Evolutionary conservation across 2,113 vertebrate species (phyloP).

Genomic region (Australoheros scitulus): DNA sequence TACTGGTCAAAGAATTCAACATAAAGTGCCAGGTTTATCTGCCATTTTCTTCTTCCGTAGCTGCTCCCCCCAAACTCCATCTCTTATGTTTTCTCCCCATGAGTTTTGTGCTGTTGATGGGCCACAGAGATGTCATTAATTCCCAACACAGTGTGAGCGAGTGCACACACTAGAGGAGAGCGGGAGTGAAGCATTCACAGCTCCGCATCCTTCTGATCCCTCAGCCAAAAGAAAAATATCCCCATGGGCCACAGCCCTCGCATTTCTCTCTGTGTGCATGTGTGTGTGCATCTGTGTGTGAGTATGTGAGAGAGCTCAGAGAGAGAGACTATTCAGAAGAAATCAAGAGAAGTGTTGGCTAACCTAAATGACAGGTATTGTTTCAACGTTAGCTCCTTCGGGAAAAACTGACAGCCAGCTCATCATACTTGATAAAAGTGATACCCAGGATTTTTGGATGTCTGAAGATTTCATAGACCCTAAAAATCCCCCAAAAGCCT

Average conservation of each 20-base stretch:
- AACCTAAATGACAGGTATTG: constrained; percentile 58
- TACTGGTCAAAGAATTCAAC: constrained; percentile 37
- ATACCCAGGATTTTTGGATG: constrained; percentile 42
- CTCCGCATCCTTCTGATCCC: constrained; percentile 66
- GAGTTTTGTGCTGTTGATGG: constrained; percentile 63
- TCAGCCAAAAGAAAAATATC: constrained; percentile 71
- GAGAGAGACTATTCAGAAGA: background rate
- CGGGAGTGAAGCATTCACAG: constrained; percentile 61
- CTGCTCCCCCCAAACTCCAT: constrained; percentile 9
- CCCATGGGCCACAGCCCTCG: constrained; percentile 51
- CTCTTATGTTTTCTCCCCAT: constrained; percentile 53
- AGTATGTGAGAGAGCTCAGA: background rate
- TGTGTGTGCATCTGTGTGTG: constrained; percentile 4
- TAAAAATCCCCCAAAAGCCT: constrained; percentile 34
- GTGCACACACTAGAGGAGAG: constrained; percentile 58
- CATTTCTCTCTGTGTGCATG: constrained; percentile 26
- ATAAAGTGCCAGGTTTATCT: constrained; percentile 50
- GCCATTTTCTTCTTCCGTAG: constrained; percentile 36
- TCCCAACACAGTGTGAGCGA: constrained; percentile 63
- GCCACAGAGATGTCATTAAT: constrained; percentile 71
- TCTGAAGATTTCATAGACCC: constrained; percentile 42
- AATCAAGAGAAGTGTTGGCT: constrained; percentile 34
- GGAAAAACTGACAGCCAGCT: constrained; percentile 46
- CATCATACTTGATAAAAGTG: constrained; percentile 56
- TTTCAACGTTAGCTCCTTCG: constrained; percentile 51